phyloP scores from a whole-genome alignment of 37 sponge, comb jelly and placozoan genomes.

The Halichondria panicea region DNA sequence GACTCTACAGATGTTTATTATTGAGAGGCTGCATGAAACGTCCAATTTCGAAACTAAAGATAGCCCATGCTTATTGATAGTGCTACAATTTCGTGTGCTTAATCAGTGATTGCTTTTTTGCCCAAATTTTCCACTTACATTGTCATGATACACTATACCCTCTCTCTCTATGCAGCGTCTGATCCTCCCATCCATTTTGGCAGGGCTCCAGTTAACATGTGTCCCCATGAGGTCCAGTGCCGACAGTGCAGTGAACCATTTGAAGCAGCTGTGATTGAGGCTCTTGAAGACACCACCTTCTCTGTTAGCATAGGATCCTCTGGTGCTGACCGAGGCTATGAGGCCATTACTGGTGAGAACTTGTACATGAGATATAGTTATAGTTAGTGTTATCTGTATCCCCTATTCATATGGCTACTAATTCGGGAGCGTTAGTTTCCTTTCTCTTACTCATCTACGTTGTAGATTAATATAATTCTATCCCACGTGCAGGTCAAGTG shows the following conservation, averaged over 20 bases:
- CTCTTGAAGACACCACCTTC: slow-evolving; percentile 11
- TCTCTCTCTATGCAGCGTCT: not conserved
- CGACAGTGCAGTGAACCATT: not conserved
- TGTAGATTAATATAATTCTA: not conserved
- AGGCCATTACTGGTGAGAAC: slow-evolving; percentile 57
- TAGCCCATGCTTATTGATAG: not conserved
- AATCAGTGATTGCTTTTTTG: no score
- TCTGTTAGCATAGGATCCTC: slow-evolving; percentile 52
- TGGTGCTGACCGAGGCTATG: slow-evolving; percentile 52
- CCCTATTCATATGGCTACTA: not conserved
- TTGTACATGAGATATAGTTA: not conserved
- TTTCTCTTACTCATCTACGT: not conserved
- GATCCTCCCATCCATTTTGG: slow-evolving; percentile 26
- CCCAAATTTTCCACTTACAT: no score
- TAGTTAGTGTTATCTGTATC: not conserved
- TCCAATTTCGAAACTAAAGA: not conserved
- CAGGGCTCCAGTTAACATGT: slow-evolving; percentile 2
- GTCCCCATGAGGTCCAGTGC: not conserved
- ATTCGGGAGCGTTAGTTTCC: not conserved
- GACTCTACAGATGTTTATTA: not conserved
- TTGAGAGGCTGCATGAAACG: not conserved
- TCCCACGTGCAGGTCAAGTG: slow-evolving; percentile 12
- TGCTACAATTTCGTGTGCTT: not conserved
- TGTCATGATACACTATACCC: no score
- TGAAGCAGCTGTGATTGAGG: not conserved